A percentile compares a stretch with the other conserved stretches of the same genome.
phyloP scores from a whole-genome alignment of 2,113 vertebrate genomes.

The Semicossyphus pulcher region DNA sequence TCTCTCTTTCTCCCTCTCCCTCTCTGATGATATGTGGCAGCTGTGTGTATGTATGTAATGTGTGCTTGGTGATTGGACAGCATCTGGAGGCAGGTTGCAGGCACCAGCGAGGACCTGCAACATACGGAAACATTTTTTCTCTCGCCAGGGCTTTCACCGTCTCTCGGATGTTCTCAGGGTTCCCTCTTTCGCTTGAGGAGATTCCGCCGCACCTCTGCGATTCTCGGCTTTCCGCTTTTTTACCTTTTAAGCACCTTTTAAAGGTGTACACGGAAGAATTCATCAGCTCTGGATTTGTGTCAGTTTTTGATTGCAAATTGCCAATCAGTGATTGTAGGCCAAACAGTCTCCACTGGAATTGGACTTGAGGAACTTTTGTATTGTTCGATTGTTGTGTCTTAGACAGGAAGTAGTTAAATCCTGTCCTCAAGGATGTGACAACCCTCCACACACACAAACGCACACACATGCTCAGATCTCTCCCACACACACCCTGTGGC shows the following conservation, averaged over 20 bases:
- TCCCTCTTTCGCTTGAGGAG: slow-evolving; percentile 54
- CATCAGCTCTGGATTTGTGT: slow-evolving; percentile 31
- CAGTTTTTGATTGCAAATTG: slow-evolving; percentile 33
- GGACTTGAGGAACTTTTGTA: slow-evolving; percentile 19
- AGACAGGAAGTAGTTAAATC: slow-evolving; percentile 61
- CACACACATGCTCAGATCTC: neutral
- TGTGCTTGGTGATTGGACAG: slow-evolving; percentile 52
- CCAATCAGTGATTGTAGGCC: neutral
- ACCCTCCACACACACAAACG: neutral
- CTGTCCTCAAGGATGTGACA: slow-evolving; percentile 47
- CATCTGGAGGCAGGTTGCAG: slow-evolving; percentile 73
- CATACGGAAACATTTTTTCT: slow-evolving; percentile 58
- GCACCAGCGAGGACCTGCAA: slow-evolving; percentile 53
- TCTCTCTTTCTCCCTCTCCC: neutral
- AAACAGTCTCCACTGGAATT: slow-evolving; percentile 24
- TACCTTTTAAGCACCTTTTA: neutral
- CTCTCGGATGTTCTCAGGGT: slow-evolving; percentile 56
- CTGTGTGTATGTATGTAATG: slow-evolving; percentile 46
- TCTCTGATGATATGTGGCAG: slow-evolving; percentile 47
- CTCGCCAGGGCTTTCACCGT: slow-evolving; percentile 49
- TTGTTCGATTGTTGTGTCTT: slow-evolving; percentile 36
- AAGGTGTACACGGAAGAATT: slow-evolving; percentile 1
- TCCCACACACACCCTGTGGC: slow-evolving; percentile 38
- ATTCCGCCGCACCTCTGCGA: slow-evolving; percentile 10
- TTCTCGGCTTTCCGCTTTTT: slow-evolving; percentile 3